phyloP scores from a whole-genome alignment of 1,140 invertebrate genomes.

The Meloidogyne exigua region DNA sequence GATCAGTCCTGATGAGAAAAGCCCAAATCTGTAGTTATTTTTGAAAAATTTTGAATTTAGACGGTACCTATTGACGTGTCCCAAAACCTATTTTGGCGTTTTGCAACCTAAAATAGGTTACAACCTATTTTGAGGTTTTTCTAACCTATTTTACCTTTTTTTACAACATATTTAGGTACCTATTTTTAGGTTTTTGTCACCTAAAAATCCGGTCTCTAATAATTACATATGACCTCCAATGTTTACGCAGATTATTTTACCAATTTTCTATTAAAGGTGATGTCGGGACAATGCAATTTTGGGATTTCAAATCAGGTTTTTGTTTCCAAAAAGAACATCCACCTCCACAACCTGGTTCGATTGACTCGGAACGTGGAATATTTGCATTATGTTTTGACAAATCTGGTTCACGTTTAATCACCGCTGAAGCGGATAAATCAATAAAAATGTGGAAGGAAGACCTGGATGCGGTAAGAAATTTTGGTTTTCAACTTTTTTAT shows the following conservation, averaged over 20 bases:
- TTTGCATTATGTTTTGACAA: constrained; percentile 92
- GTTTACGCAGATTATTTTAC: neutral
- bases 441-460: constrained; percentile 99
- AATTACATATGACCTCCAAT: too few relatives aligned
- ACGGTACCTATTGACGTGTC: too few relatives aligned
- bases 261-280: constrained; percentile 70
- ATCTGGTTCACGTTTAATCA: constrained; percentile 86
- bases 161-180: too few relatives aligned
- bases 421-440: constrained; percentile 96
- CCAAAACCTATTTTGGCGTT: too few relatives aligned
- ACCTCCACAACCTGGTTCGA: constrained; percentile 92
- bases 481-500: neutral
- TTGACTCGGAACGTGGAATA: constrained; percentile 96
- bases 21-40: too few relatives aligned
- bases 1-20: too few relatives aligned
- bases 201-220: too few relatives aligned
- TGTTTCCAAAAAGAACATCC: constrained; percentile 84
- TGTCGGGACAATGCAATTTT: constrained; percentile 95
- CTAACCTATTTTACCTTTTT: too few relatives aligned
- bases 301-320: constrained; percentile 98
- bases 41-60: too few relatives aligned
- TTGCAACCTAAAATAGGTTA: too few relatives aligned
- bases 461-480: constrained; percentile 76
- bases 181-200: constrained; percentile 9
- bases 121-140: too few relatives aligned